Percentiles rank a stretch among this genome's conserved stretches.
phyloP scores from a whole-genome alignment of 2,113 vertebrate genomes.

The Platycercus adscitus region DNA sequence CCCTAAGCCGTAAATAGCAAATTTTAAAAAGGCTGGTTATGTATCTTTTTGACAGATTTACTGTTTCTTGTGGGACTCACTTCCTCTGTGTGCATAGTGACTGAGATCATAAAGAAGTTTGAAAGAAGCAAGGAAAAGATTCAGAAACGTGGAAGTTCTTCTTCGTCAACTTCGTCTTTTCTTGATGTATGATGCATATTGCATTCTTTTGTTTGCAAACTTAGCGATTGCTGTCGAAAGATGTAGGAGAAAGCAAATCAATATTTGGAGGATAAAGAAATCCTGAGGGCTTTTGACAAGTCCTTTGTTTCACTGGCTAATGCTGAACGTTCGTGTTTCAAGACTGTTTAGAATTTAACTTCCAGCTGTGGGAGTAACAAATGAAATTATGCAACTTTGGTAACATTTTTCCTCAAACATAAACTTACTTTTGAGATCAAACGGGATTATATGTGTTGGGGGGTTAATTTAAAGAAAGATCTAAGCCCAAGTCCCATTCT shows the following conservation, averaged over 20 bases:
- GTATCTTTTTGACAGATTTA: constrained; percentile 81
- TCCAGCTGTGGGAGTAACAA: constrained; percentile 74
- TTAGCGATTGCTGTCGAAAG: constrained; percentile 72
- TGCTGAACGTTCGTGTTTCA: constrained; percentile 65
- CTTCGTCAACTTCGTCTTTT: constrained; percentile 77
- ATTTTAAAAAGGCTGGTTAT: not conserved
- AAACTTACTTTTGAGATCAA: constrained; percentile 75
- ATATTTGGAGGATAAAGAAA: constrained; percentile 65
- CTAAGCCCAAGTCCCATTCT: constrained; percentile 69
- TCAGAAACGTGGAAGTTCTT: constrained; percentile 74
- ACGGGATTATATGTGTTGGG: constrained; percentile 6
- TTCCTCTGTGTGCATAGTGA: constrained; percentile 92
- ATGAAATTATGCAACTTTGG: constrained; percentile 83
- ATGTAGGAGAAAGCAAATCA: constrained; percentile 63
- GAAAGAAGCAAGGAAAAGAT: constrained; percentile 82
- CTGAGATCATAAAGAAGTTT: constrained; percentile 91
- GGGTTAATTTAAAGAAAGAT: constrained; percentile 66
- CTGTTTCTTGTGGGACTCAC: constrained; percentile 92
- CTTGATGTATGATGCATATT: constrained; percentile 95
- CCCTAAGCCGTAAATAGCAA: not conserved
- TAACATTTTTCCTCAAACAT: constrained; percentile 69
- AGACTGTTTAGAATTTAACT: constrained; percentile 74
- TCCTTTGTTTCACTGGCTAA: constrained; percentile 66
- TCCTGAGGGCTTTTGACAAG: constrained; percentile 64
- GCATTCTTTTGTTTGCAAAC: constrained; percentile 78